Evolutionary conservation across 2,113 vertebrate species (phyloP).

Genomic region (Sminthopsis crassicaudata): DNA sequence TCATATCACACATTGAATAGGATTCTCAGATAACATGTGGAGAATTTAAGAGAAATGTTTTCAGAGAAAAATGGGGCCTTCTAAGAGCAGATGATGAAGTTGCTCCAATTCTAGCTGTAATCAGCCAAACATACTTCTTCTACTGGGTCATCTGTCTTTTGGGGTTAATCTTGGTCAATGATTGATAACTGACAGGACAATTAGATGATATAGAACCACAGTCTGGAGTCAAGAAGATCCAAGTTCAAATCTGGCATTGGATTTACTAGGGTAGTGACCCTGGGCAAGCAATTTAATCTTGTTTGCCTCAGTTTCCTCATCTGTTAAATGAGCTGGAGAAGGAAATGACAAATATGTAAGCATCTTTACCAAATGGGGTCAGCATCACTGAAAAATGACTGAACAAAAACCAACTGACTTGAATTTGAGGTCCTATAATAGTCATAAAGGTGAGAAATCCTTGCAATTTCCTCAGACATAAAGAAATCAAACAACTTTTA

Average conservation of each 20-base stretch:
- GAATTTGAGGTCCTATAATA: not conserved
- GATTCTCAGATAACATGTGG: not conserved
- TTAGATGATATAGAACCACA: too few species aligned
- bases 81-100: not conserved
- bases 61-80: not conserved
- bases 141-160: not conserved
- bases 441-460: not conserved
- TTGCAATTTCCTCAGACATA: not conserved
- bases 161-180: not conserved
- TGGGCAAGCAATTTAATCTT: not conserved
- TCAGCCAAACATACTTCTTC: not conserved
- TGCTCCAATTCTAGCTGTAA: not conserved
- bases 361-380: not conserved
- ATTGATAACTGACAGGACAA: not conserved
- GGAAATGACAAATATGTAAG: not conserved
- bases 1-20: not conserved
- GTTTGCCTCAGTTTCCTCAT: not conserved
- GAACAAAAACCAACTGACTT: not conserved
- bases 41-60: not conserved
- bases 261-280: too few species aligned
- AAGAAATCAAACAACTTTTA: not conserved
- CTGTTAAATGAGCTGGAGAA: not conserved
- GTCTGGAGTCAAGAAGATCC: too few species aligned
- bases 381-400: not conserved
- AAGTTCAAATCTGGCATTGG: too few species aligned